Percentiles rank a stretch among this genome's conserved stretches.
Evolutionary conservation across 2,797 vertebrate species (phyloP).

Genomic region (Cephalopachus bancanus): DNA sequence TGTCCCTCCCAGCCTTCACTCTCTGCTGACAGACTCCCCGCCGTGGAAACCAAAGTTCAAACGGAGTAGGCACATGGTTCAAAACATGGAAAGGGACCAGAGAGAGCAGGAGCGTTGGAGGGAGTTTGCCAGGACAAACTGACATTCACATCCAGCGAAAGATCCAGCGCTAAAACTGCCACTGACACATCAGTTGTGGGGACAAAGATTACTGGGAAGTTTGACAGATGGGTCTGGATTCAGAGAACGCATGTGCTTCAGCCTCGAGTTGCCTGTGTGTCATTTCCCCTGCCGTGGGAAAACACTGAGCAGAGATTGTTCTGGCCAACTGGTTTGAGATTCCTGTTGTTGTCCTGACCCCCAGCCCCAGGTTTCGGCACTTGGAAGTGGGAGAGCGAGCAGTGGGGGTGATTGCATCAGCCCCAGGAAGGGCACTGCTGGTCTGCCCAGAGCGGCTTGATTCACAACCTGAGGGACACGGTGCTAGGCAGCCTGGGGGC

Average conservation of each 20-base stretch:
- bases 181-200: conserved; percentile 86
- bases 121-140: conserved; percentile 8
- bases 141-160: conserved; percentile 65
- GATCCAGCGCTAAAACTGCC: conserved; percentile 86
- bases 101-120: background rate
- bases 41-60: background rate
- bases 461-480: conserved; percentile 94
- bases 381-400: conserved; percentile 89
- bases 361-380: background rate
- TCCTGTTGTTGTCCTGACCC: background rate
- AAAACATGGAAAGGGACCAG: too few species aligned
- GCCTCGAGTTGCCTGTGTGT: conserved; percentile 50
- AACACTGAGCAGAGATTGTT: background rate
- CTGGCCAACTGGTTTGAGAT: background rate
- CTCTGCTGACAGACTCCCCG: background rate
- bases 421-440: conserved; percentile 89
- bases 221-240: conserved; percentile 87
- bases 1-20: background rate
- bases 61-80: background rate
- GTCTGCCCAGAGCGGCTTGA: conserved; percentile 94
- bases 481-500: conserved; percentile 91
- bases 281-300: background rate
- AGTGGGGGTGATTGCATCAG: conserved; percentile 95
- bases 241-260: conserved; percentile 75
- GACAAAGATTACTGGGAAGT: conserved; percentile 86